Base-by-base conservation (phyloP, 2,888 invertebrate species). In the Drosophila sordidula region DNA sequence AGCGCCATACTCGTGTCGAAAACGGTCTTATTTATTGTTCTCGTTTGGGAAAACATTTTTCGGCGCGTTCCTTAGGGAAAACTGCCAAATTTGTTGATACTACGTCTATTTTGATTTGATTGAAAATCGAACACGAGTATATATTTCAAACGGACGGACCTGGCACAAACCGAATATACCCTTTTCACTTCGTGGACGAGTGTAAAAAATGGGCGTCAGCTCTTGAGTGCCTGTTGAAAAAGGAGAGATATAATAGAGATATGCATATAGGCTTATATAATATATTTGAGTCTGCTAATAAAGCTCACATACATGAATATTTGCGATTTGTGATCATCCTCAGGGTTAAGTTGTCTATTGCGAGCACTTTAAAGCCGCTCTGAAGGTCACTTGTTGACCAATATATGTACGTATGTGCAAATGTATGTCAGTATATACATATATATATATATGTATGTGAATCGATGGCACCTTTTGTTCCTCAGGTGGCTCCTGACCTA, bases 341-440 rank as follows among this genome's bases (percentile, higher is more conserved):
- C 76, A 81, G 80, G 80, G 80, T 72, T 77, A 75, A 80, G 75
- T 69, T 54, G 75, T 59, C 75, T 77, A 49, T 57, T 61, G 73
- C 38, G 26, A 54, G 16, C 55, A 49, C 39, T 67, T 57, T 50
- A 38, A 25, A 39, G 34, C 49, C 12, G 11, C 36, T 56, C 26
- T 6, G 26, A 70, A 66, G 67, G 67, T 54, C 61, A 72, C 25
- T 64, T 41, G 14, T 36, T 16, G 52, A 36, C 52, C 52, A 39
- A 41, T 32, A 46, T 26, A 14, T 46, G 47, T 9, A 9, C 22
- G 25, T 38, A 41, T 39, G 22, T 42, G 8, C 14, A 39, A 59
- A 54, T 64, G 70, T 29, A 22, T 12, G 41, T 49, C 18, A 18
- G 18, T 18, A 39, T 65, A 54, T 64, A n/a, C n/a, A n/a, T n/a